Evolutionary conservation across 1,140 invertebrate genomes (phyloP).

Genomic region (Dendrolimus punctatus): DNA sequence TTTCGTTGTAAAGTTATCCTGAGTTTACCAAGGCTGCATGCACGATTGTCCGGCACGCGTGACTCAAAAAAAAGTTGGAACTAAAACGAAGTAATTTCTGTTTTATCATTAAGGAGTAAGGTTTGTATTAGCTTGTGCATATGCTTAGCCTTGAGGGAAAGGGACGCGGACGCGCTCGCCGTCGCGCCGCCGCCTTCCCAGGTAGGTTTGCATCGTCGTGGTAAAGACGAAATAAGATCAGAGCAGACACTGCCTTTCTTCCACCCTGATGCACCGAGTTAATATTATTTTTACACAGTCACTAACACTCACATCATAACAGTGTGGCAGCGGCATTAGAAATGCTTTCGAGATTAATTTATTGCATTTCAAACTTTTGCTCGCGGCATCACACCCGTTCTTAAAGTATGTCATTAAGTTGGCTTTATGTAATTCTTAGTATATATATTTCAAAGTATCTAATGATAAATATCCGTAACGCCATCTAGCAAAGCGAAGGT

Average conservation of each 20-base stretch:
- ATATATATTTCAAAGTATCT: no score
- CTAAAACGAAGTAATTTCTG: constrained; percentile 12
- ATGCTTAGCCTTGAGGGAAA: constrained; percentile 54
- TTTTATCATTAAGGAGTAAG: constrained; percentile 13
- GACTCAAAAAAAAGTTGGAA: constrained; percentile 31
- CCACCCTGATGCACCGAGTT: not conserved
- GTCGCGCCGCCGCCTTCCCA: constrained; percentile 47
- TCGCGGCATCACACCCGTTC: no score
- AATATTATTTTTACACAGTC: no score
- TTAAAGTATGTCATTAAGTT: no score
- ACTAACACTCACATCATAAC: no score
- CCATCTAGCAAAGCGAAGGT: no score
- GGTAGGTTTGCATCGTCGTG: constrained; percentile 39
- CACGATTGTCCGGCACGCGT: constrained; percentile 30
- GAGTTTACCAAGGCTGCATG: constrained; percentile 22
- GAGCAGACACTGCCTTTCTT: constrained; percentile 15
- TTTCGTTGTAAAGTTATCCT: constrained; percentile 11
- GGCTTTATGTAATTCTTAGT: no score
- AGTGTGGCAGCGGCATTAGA: no score
- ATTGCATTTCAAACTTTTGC: no score
- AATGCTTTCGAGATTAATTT: no score
- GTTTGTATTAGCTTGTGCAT: constrained; percentile 24
- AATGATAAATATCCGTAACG: no score
- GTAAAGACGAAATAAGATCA: constrained; percentile 22
- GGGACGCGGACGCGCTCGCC: constrained; percentile 44